Base-by-base conservation (phyloP, 2,888 invertebrate species). In the Congeria kusceri region DNA sequence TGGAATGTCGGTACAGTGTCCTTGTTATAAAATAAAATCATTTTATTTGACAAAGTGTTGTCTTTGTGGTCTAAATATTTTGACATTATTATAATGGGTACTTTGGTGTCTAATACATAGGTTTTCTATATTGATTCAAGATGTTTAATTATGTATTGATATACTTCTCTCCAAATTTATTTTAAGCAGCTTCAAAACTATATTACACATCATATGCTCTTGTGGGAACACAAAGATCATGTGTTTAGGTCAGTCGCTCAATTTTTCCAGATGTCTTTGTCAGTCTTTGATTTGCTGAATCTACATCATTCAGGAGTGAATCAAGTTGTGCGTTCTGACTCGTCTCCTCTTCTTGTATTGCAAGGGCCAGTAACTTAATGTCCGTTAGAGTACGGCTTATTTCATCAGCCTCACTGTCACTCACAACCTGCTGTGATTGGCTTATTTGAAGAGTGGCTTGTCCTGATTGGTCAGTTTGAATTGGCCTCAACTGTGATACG, bases 301-400 rank as follows among this genome's bases (percentile, higher is more conserved):
- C 86, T 15, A 90, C 90, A 62, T 84, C 80, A 2, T 29, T 58
- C 9, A 77, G 85, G n/a, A 90, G 71, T 9, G 77, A 77, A 65
- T 87, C 86, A 25, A 90, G 77, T 56, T 82, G 83, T 53, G 86
- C 86, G 29, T 82, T 78, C 66, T 90, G 89, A 11, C 62, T 58
- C 23, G 74, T 75, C 46, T 83, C 83, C 64, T 89, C 90, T 46
- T 77, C 68, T 57, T 85, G 79, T 23, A 88, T 84, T 27, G 83
- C 77, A n/a, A 89, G 59, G 28, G 88, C 88, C 67, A 89, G 63
- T 46, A 86, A 83, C 74, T 88, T 89, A 64, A 90, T 66, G 62
- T 84, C 81, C 47, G 59, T 71, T 58, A 90, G 66, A 18, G 81
- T 81, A n/a, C 79, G 49, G 58, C 85, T 84, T 25, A 89, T 76